These are phyloP conservation scores for honey bee (Apis mellifera) DNA, from an alignment of 1,140 invertebrate species.

Conservation along the genomic window DNA sequence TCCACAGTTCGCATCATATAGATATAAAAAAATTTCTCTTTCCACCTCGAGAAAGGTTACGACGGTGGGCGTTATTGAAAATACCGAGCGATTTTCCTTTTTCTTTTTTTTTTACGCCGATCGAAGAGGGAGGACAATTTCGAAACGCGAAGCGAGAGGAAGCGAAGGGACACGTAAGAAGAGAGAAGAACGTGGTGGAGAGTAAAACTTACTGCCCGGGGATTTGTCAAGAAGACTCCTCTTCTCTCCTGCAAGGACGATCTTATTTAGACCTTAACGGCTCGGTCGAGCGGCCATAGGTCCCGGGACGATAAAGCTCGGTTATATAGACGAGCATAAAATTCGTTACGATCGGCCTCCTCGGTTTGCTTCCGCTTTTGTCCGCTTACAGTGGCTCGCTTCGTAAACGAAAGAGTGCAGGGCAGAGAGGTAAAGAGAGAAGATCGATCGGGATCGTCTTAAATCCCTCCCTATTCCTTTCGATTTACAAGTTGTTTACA, in stretches of 20 bases:
- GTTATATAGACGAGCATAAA: conserved; percentile 73
- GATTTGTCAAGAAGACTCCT: conserved; percentile 64
- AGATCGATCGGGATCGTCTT: not conserved
- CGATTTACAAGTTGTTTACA: too few relatives aligned
- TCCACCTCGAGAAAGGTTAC: too few relatives aligned
- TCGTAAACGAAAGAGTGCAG: not conserved
- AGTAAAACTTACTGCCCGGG: conserved; percentile 61
- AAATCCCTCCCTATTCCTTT: not conserved
- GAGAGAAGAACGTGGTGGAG: not conserved
- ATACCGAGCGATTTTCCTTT: conserved; percentile 13
- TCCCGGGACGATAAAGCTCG: conserved; percentile 71
- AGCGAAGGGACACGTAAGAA: conserved; percentile 2
- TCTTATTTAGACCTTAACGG: conserved; percentile 76
- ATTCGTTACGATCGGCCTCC: conserved; percentile 65
- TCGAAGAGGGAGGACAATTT: conserved; percentile 29
- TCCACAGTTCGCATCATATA: too few relatives aligned
- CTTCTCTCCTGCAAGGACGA: conserved; percentile 64
- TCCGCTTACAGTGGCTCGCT: not conserved
- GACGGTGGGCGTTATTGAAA: conserved; percentile 45
- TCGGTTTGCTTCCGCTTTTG: conserved; percentile 56
- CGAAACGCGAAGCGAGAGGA: conserved; percentile 13
- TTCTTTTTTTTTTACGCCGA: conserved; percentile 32
- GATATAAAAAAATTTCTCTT: not conserved
- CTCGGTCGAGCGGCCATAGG: conserved; percentile 67
- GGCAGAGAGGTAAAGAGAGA: not conserved